phyloP scores from a whole-genome alignment of 2,113 vertebrate genomes.

The Cryptotis parvus region DNA sequence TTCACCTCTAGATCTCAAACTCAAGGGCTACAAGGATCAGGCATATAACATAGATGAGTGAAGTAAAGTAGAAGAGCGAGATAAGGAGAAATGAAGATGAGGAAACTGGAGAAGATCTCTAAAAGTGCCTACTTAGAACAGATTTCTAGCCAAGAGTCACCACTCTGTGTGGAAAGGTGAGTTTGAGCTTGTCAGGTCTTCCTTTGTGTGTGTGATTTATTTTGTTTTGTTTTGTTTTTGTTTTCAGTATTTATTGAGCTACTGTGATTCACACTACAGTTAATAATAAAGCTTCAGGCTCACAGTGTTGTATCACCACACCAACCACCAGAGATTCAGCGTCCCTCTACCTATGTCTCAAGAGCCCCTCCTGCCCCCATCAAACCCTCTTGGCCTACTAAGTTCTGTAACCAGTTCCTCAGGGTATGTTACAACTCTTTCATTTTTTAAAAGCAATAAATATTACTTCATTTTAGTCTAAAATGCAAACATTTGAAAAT shows the following conservation, averaged over 20 bases:
- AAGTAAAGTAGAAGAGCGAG: not conserved
- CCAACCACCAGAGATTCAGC: too few relatives aligned
- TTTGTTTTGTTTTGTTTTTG: too few relatives aligned
- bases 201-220: too few relatives aligned
- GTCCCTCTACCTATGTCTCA: too few relatives aligned
- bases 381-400: too few relatives aligned
- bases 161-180: not conserved
- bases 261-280: too few relatives aligned
- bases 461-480: not conserved
- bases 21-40: not conserved
- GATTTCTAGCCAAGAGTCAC: not conserved
- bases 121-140: not conserved
- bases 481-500: conserved; percentile 15
- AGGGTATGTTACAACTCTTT: too few relatives aligned
- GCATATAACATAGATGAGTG: not conserved
- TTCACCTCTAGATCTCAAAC: not conserved
- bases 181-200: not conserved
- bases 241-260: too few relatives aligned
- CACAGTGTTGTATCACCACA: too few relatives aligned
- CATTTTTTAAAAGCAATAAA: not conserved
- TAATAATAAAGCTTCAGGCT: too few relatives aligned
- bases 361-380: too few relatives aligned
- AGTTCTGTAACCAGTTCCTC: too few relatives aligned
- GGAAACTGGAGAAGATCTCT: not conserved
- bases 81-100: not conserved